Base-by-base conservation (phyloP, 2,888 invertebrate genomes). In the Entomobrya proxima region DNA sequence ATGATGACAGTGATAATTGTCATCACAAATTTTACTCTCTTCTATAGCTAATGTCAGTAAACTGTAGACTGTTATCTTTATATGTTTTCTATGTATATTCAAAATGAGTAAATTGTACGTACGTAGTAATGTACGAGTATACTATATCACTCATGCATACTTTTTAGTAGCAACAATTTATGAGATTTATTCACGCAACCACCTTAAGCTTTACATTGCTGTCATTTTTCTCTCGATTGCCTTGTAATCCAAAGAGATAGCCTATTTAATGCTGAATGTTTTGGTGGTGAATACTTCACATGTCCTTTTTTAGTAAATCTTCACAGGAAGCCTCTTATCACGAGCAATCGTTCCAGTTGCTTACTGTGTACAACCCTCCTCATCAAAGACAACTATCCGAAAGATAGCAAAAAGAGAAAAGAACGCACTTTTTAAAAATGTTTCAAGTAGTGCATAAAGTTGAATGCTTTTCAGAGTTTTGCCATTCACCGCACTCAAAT, bases 301-400 rank as follows among this genome's bases (percentile, higher is more conserved):
- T n/a, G n/a, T n/a, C n/a, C n/a, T n/a, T n/a, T 74, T 74, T 44
- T 27, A 75, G 21, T 61, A 52, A 64, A 80, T 80, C 80, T 72
- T 55, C 27, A 80, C 80, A 80, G 80, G 80, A 80, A 80, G 72
- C 72, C 44, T 37, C 78, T 79, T 79, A 79, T 79, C 78, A 67
- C 78, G 67, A 64, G 35, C 64, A 64, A 44, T 24, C 58, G 58
- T 55, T 58, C 55, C 50, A 52, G 32, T 79, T 61, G 37, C 67
- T 67, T 35, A n/a, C 13, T 35, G 18, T 30, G 32, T 18, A 64
- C 78, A 30, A 47, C 47, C n/a, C 47, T 47, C n/a, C 13, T 47
- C 47, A 47, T 7, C 47, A 47, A 3, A 13, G n/a, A n/a, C 47
- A 47, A 47, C 3, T n/a, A n/a, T 47, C n/a, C 47, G 2, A 30